Base-by-base conservation (phyloP, 2,797 vertebrate genomes). In the Botia almorhae region DNA sequence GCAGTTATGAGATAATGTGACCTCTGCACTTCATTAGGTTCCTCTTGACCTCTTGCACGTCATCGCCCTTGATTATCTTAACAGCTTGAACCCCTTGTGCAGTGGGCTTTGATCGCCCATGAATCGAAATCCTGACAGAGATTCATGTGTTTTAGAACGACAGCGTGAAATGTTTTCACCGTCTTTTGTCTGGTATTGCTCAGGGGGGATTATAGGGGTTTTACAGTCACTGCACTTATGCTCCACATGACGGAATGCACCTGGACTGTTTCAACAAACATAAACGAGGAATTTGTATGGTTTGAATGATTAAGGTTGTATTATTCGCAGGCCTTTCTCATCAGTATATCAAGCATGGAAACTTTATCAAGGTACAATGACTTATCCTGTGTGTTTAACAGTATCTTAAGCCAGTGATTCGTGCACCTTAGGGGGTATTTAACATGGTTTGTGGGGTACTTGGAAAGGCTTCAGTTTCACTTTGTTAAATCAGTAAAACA, bases 11-110 rank as follows among this genome's bases (percentile, higher is more conserved):
- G 80, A 80, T 84, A 58, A 88, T 81, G 84, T 86, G 82, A 86
- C 78, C 87, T 89, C 85, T 90, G 81, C 87, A 88, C 85, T 87
- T 85, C 84, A 83, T 71, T 81, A 82, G 63, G 14, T 80, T 81
- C 71, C 60, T 81, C 64, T 67, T 85, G 73, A 80, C 82, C 76
- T 86, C 56, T 68, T 51, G 69, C 70, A 83, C 64, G 88, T 84
- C 84, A 80, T 68, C 60, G 60, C n/a, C 85, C 85, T 80, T 86
- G 74, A 88, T 89, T 68, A 87, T 80, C 70, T 79, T 75, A 84
- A 81, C 76, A 75, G 69, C 26, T 80, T 82, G 81, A 87, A 81
- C 71, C 82, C 26, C 51, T 58, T 80, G 53, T 50, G 53, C 83
- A 51, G 48, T 1, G 61, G 33, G 50, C 74, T 83, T 55, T 78